Evolutionary conservation across 2,797 vertebrate species (phyloP), one percentile per base, ranked within the genome.

Genomic region (Catamblyrhynchus diadema): DNA sequence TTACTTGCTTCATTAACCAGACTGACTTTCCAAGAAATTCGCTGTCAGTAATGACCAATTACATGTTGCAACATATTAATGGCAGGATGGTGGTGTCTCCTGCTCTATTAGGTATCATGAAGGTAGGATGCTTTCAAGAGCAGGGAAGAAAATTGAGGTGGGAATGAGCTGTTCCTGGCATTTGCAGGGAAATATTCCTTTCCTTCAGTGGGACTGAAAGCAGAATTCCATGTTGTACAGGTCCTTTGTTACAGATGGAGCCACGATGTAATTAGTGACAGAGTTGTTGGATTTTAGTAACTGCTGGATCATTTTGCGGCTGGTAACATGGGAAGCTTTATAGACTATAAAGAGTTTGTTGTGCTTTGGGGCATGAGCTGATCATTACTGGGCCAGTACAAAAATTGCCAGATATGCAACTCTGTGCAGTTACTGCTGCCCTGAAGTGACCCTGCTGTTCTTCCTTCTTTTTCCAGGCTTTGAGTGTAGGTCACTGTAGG

Each of bases 291-390:
- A 48, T 92, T 95, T 96, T 77, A 92, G 86, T 72, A 81, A 75
- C 93, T 79, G 86, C 93, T 79, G 86, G 73, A n/a, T 95, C 74
- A 90, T 95, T 89, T 91, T 72, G 89, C 90, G 91, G 86, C 84
- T 62, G 77, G 50, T 93, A 88, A n/a, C 54, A n/a, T 41, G 79
- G 84, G 57, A 84, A 81, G 33, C 65, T 95, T 93, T 95, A 94
- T 65, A 69, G 93, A 48, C 90, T 88, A 18, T 92, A 88, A 95
- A 92, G 90, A 84, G 65, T 95, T 94, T 86, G 79, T 87, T 91
- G 33, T n/a, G 84, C 93, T 93, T 44, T 81, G 59, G 86, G 95
- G 93, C 92, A 87, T 61, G 84, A 82, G 67, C 88, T 82, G 90
- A 67, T 89, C 66, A 1, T 92, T 91, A 51, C 60, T 67, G 79